Evolutionary conservation across 2,797 vertebrate species (phyloP).

Genomic region (Rhinogobio ventralis): DNA sequence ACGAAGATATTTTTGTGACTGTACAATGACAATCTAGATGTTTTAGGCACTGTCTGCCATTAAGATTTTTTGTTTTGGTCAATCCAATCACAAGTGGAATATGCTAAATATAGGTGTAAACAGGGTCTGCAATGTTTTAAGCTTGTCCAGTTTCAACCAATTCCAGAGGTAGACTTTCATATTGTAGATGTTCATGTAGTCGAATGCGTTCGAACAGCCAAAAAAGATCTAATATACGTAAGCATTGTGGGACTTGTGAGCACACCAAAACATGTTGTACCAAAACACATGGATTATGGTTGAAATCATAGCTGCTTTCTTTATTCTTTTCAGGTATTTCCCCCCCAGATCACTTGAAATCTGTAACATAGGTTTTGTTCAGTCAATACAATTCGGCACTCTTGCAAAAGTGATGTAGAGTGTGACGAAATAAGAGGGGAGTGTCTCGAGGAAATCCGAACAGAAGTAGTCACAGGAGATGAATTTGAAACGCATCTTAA

Average conservation of each 20-base stretch:
- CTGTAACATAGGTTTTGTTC: not conserved
- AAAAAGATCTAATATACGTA: not conserved
- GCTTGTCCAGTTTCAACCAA: not conserved
- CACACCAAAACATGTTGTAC: not conserved
- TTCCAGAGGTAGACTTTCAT: not conserved
- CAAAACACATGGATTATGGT: not conserved
- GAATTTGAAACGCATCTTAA: not conserved
- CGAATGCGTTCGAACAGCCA: not conserved
- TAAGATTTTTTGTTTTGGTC: not conserved
- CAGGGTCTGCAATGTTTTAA: not conserved
- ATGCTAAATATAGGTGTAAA: not conserved
- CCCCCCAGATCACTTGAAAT: not conserved
- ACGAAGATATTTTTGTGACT: not conserved
- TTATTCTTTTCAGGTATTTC: not conserved
- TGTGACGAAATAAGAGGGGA: constrained; percentile 5
- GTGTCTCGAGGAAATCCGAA: not conserved
- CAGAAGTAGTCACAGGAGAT: not conserved
- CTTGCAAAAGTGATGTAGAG: not conserved
- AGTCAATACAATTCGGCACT: not conserved
- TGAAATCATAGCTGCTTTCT: not conserved
- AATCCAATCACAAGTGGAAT: not conserved
- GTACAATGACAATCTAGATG: not conserved
- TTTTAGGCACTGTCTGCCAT: not conserved
- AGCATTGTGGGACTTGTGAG: not conserved
- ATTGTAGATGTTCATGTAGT: not conserved